phyloP scores from a whole-genome alignment of 1,140 invertebrate genomes.

The Pissodes strobi region DNA sequence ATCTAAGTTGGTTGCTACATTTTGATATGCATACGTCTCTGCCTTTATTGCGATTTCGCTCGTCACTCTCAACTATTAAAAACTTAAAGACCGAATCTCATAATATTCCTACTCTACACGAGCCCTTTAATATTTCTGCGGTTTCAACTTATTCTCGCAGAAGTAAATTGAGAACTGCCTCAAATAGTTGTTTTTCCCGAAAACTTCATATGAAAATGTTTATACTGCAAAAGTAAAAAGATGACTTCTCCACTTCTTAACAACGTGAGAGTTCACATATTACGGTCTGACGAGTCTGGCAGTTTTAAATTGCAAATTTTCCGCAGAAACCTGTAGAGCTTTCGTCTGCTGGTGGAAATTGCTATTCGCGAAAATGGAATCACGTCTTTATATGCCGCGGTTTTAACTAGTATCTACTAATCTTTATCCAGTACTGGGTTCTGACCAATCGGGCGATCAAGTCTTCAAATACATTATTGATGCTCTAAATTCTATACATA shows the following conservation, averaged over 20 bases:
- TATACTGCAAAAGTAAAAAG: not conserved
- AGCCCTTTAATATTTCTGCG: not conserved
- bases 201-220: conserved; percentile 15
- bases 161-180: not conserved
- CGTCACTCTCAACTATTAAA: too few relatives aligned
- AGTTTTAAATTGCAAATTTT: conserved; percentile 29
- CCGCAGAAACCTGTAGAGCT: conserved; percentile 35
- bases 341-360: too few relatives aligned
- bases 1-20: too few relatives aligned
- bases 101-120: too few relatives aligned
- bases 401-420: too few relatives aligned
- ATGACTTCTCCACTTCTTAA: conserved; percentile 8
- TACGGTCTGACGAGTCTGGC: conserved; percentile 15
- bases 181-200: not conserved
- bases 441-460: too few relatives aligned
- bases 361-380: conserved; percentile 37
- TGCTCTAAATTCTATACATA: too few relatives aligned
- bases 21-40: too few relatives aligned
- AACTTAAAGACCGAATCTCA: too few relatives aligned
- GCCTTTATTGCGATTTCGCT: too few relatives aligned
- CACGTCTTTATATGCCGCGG: conserved; percentile 21
- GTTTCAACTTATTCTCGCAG: not conserved
- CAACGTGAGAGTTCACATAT: conserved; percentile 13
- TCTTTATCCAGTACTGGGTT: too few relatives aligned
- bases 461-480: too few relatives aligned